phyloP scores from a whole-genome alignment of 1,140 invertebrate species.

The Pseudomyrmex cubaensis region DNA sequence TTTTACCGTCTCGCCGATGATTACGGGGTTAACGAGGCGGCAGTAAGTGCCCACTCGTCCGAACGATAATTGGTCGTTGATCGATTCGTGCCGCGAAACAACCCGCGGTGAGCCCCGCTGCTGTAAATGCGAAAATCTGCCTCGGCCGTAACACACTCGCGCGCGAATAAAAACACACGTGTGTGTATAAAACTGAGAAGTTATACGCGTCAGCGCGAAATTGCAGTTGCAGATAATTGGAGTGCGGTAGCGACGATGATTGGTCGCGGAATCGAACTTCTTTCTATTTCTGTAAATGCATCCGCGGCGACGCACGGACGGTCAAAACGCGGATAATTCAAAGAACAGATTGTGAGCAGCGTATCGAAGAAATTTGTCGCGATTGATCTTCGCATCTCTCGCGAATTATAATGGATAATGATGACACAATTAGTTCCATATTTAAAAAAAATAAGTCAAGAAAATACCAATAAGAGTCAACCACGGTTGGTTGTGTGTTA shows the following conservation, averaged over 20 bases:
- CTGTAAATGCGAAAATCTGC: conserved; percentile 61
- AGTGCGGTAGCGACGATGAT: conserved; percentile 41
- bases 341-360: conserved; percentile 2
- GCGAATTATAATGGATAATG: background rate
- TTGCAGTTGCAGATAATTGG: conserved; percentile 51
- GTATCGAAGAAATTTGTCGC: background rate
- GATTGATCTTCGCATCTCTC: background rate
- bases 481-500: no score
- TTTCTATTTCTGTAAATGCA: conserved; percentile 37
- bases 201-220: conserved; percentile 40
- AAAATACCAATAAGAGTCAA: no score
- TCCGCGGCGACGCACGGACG: background rate
- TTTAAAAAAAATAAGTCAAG: background rate
- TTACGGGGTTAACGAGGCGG: conserved; percentile 67
- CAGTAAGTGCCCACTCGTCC: conserved; percentile 61
- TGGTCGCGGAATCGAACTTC: conserved; percentile 42
- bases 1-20: conserved; percentile 64
- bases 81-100: conserved; percentile 66
- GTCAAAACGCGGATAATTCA: background rate
- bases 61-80: conserved; percentile 68
- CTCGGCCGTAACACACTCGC: conserved; percentile 12
- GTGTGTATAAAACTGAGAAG: conserved; percentile 36
- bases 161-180: conserved; percentile 8
- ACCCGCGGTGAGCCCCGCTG: conserved; percentile 18
- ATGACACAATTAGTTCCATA: background rate